phyloP scores from a whole-genome alignment of 1,140 invertebrate genomes.

The Aradophagus sp. region DNA sequence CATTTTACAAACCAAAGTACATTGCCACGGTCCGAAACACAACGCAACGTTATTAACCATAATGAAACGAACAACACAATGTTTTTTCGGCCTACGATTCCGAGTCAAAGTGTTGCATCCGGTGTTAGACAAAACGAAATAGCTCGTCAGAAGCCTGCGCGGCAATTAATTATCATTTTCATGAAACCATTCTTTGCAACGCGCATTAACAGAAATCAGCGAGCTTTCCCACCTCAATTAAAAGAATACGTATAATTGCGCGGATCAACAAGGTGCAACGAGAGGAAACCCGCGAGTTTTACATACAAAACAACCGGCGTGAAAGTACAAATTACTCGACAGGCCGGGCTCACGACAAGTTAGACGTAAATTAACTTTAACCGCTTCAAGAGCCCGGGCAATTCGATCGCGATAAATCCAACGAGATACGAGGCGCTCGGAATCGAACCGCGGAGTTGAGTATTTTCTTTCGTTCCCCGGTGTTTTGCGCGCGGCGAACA shows the following conservation, averaged over 20 bases:
- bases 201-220: slow-evolving; percentile 25
- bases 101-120: too few species aligned
- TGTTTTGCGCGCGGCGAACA: slow-evolving; percentile 25
- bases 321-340: slow-evolving; percentile 46
- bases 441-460: slow-evolving; percentile 16
- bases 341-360: slow-evolving; percentile 2
- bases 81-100: too few species aligned
- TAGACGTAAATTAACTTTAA: too few species aligned
- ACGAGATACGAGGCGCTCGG: slow-evolving; percentile 9
- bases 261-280: slow-evolving; percentile 15
- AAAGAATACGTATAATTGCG: slow-evolving; percentile 33
- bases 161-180: too few species aligned
- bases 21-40: too few species aligned
- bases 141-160: too few species aligned
- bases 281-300: slow-evolving; percentile 10
- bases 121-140: too few species aligned
- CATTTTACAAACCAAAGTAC: too few species aligned
- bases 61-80: too few species aligned
- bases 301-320: slow-evolving; percentile 38
- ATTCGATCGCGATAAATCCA: slow-evolving; percentile 1
- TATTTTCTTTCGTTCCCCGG: slow-evolving; percentile 15
- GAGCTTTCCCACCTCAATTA: slow-evolving; percentile 38
- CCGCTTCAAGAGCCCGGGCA: background rate
- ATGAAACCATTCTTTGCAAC: slow-evolving; percentile 4
- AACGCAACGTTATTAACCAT: too few species aligned